Evolutionary conservation across 2,888 invertebrate species (phyloP).

Genomic region (Eumacrocentrus americanus): DNA sequence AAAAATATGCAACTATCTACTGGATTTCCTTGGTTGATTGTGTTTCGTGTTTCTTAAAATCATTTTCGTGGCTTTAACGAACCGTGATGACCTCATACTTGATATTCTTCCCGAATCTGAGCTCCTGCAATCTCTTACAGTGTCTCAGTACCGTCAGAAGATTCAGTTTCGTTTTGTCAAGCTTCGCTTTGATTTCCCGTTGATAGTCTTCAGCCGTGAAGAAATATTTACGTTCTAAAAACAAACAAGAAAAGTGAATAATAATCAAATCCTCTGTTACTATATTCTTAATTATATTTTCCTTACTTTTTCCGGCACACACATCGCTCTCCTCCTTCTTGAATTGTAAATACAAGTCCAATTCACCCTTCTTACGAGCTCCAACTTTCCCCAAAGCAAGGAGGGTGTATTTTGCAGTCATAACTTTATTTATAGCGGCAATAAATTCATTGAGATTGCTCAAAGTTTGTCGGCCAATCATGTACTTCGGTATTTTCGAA

Average conservation of each 20-base stretch:
- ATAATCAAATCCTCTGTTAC: neutral
- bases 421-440: slow-evolving; percentile 45
- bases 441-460: slow-evolving; percentile 46
- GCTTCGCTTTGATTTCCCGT: slow-evolving; percentile 45
- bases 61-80: neutral
- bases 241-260: slow-evolving; percentile 18
- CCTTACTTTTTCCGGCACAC: slow-evolving; percentile 40
- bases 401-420: slow-evolving; percentile 51
- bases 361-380: slow-evolving; percentile 52
- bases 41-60: no score
- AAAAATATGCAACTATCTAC: no score
- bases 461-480: slow-evolving; percentile 50
- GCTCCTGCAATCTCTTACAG: slow-evolving; percentile 51
- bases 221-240: slow-evolving; percentile 50
- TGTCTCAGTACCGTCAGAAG: slow-evolving; percentile 52
- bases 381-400: slow-evolving; percentile 47
- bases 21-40: no score
- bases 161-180: slow-evolving; percentile 54
- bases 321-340: slow-evolving; percentile 46
- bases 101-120: slow-evolving; percentile 44
- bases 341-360: slow-evolving; percentile 49
- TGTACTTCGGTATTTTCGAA: slow-evolving; percentile 51
- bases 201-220: slow-evolving; percentile 54
- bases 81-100: slow-evolving; percentile 39
- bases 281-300: neutral